Base-by-base conservation (phyloP, 2,113 vertebrate species). In the Xenus cinereus region DNA sequence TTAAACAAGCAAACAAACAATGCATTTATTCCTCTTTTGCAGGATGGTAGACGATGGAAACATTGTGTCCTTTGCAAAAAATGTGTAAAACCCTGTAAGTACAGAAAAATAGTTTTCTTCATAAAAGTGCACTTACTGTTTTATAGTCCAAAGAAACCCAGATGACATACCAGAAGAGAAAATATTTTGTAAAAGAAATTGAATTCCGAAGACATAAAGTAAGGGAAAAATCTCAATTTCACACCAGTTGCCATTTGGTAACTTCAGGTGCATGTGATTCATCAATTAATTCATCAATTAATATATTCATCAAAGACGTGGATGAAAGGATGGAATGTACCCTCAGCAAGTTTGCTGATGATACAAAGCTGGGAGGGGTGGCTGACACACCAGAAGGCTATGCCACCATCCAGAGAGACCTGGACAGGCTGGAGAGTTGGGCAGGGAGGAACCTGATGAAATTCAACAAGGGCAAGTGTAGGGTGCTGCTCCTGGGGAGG, bases 41-140 rank as follows among this genome's bases (percentile, higher is more conserved):
- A 99, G 99, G 99, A 99, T 48, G 99, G 99, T 33, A 98, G 99
- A 76, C 97, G 71, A n/a, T 99, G 99, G 99, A 99, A 97, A 64
- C 99, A 99, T 72, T 99, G 99, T 97, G 77, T 94, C 39, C 78
- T 97, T 33, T 99, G 99, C 97, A 97, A 97, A 86, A 99, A 98
- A 91, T 99, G 99, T 90, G 99, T 99, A 51, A 99, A 99, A 92
- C 99, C 99, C 46, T 99, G 99, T 99, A 98, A 98, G 99, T 98
- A 97, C 59, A 66, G 67, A 92, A 94, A 82, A 76, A 22, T 21
- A 48, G 14, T 85, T 87, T 66, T 84, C 46, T 84, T 35, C 76
- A 60, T 51, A 60, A 63, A 73, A 68, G 51, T 77, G 20, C 12
- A 11, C 22, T 79, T 96, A 51, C 3, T 67, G 19, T 78, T 59